Conservation (phyloP, 2,888 invertebrate genomes). For the Lycocerus yunnanus region DNA sequence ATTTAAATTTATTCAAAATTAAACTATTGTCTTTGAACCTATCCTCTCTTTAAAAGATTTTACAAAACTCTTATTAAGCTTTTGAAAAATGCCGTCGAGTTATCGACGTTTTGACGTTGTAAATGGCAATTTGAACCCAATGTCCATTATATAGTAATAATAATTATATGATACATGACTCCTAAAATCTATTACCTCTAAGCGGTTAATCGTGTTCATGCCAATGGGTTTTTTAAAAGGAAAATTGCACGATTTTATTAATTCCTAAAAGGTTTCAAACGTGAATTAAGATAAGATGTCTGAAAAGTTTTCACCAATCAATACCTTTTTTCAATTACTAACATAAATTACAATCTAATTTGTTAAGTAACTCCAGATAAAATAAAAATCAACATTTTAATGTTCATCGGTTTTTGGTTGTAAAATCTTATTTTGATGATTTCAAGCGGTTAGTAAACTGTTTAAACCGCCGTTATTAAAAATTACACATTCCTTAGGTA, state of each 20-base stretch:
- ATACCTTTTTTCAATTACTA: neutral
- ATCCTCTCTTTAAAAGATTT: neutral
- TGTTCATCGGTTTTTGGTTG: neutral
- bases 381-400: neutral
- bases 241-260: neutral
- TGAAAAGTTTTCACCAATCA: neutral
- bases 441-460: neutral
- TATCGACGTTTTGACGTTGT: neutral
- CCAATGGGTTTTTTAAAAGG: neutral
- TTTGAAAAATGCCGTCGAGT: neutral
- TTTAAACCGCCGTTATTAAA: neutral
- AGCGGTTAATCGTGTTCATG: slow-evolving; percentile 3
- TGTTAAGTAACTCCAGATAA: neutral
- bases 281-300: slow-evolving; percentile 5
- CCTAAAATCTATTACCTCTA: slow-evolving; percentile 2
- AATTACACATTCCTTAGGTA: neutral
- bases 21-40: neutral
- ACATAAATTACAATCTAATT: neutral
- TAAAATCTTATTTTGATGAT: neutral
- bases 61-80: neutral
- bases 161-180: slow-evolving; percentile 7
- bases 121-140: neutral
- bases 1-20: neutral
- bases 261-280: slow-evolving; percentile 6
- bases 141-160: neutral